Base-by-base conservation (phyloP, 2,888 invertebrate species). In the Acleris holmiana region DNA sequence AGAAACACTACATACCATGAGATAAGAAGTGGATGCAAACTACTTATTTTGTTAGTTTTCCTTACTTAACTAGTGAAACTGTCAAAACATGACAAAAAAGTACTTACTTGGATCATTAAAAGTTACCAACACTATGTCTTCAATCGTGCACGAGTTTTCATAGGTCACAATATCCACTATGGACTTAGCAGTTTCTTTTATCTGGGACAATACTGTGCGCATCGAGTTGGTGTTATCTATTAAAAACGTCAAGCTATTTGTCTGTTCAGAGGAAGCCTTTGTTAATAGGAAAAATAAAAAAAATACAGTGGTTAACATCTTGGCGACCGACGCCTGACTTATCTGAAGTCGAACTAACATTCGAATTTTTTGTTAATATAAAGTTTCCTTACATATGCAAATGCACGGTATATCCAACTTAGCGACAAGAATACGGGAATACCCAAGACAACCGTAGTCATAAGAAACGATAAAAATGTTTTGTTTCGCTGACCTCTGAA, bases 61-160 rank as follows among this genome's bases (percentile, higher is more conserved):
- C n/a, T n/a, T n/a, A n/a, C n/a, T 23, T 4, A 23, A 23, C 23
- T 3, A 23, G 23, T 3, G 4, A 23, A 25, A 25, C 7, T 8
- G 8, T 25, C 4, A 40, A 8, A 23, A 47, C n/a, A 50, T 19
- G 8, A 7, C 4, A 40, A 8, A 23, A 47, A 17, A 50, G 18
- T 17, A 65, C 70, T 70, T 70, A 82, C 82, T 66, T 69, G 79
- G 78, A 71, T 82, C 81, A 50, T 81, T 82, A 29, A 82, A 75
- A 0, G 80, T 81, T 3, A 82, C 77, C 8, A 82, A 61, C 3
- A 82, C 74, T 23, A 79, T 73, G 44, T 82, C 75, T 23, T 71
- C 35, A 3, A 81, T 75, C 18, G 73, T 69, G 59, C 73, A 77
- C 1, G 71, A 54, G 40, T 75, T 75, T 23, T 66, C 62, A 3